Conservation (phyloP, 2,797 vertebrate genomes). For the Xenopus petersii region DNA sequence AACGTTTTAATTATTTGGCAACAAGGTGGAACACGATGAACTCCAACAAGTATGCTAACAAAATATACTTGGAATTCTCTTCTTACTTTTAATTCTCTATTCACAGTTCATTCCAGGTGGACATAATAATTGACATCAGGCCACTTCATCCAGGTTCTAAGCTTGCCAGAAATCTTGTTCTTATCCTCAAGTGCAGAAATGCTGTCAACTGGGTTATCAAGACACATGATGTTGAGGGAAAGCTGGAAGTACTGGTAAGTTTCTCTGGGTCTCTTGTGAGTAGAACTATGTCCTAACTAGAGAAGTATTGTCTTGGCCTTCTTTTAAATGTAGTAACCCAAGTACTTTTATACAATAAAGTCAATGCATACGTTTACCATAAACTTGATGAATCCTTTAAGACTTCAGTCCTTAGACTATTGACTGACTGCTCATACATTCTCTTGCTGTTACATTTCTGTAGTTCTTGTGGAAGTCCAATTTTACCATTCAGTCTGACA, state of each 20-base stretch:
- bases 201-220: slow-evolving; percentile 96
- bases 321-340: too few relatives aligned
- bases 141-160: slow-evolving; percentile 69
- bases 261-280: neutral
- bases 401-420: too few relatives aligned
- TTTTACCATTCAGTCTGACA: too few relatives aligned
- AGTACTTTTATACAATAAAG: too few relatives aligned
- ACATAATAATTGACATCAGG: slow-evolving; percentile 87
- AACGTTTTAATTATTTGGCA: slow-evolving; percentile 84
- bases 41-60: slow-evolving; percentile 66
- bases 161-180: slow-evolving; percentile 74
- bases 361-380: too few relatives aligned
- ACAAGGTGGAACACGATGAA: slow-evolving; percentile 73
- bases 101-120: slow-evolving; percentile 90
- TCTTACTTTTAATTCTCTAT: slow-evolving; percentile 65
- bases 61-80: slow-evolving; percentile 62
- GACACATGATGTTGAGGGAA: slow-evolving; percentile 77
- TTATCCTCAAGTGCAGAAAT: slow-evolving; percentile 89
- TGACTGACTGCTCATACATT: too few relatives aligned
- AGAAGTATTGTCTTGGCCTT: too few relatives aligned
- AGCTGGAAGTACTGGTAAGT: slow-evolving; percentile 84
- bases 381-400: too few relatives aligned
- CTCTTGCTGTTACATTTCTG: too few relatives aligned
- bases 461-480: too few relatives aligned
- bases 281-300: neutral